A percentile compares a stretch with the other conserved stretches of the same genome.
Evolutionary conservation across 2,113 vertebrate species (phyloP).

Genomic region (Chaenogobius annularis): DNA sequence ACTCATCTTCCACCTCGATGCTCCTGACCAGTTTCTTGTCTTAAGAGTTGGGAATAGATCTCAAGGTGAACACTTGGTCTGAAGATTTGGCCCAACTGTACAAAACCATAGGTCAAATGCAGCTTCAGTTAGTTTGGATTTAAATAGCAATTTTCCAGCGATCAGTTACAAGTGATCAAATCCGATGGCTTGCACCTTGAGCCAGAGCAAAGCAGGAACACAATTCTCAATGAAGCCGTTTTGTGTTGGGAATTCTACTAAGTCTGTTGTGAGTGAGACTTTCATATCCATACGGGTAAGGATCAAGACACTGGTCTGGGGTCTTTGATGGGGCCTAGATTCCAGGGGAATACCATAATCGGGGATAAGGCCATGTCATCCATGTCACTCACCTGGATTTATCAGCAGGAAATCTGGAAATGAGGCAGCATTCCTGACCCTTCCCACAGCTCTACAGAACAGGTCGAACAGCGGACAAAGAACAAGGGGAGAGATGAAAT

Average conservation of each 20-base stretch:
- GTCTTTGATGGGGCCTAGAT: constrained; percentile 60
- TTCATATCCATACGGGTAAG: constrained; percentile 21
- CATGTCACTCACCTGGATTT: constrained; percentile 76
- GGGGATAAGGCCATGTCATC: constrained; percentile 66
- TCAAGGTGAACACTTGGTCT: too few species aligned
- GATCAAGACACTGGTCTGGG: constrained; percentile 37
- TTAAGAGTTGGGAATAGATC: too few species aligned
- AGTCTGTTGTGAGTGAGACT: background rate
- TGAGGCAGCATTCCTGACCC: constrained; percentile 64
- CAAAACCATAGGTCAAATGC: background rate
- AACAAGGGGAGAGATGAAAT: constrained; percentile 29
- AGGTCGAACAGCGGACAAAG: constrained; percentile 46
- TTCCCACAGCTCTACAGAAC: constrained; percentile 27
- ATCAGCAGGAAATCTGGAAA: constrained; percentile 74
- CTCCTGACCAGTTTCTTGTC: too few species aligned
- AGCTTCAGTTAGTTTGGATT: constrained; percentile 2
- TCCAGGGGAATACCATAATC: constrained; percentile 54
- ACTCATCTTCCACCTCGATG: too few species aligned
- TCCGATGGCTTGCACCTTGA: constrained; percentile 16
- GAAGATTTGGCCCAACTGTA: background rate
- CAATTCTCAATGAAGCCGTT: constrained; percentile 6
- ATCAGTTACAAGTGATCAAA: constrained; percentile 31
- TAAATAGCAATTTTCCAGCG: constrained; percentile 36
- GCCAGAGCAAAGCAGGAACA: constrained; percentile 15
- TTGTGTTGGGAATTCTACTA: constrained; percentile 9